phyloP scores from a whole-genome alignment of 2,888 invertebrate species.

The Pedicia rivosa region DNA sequence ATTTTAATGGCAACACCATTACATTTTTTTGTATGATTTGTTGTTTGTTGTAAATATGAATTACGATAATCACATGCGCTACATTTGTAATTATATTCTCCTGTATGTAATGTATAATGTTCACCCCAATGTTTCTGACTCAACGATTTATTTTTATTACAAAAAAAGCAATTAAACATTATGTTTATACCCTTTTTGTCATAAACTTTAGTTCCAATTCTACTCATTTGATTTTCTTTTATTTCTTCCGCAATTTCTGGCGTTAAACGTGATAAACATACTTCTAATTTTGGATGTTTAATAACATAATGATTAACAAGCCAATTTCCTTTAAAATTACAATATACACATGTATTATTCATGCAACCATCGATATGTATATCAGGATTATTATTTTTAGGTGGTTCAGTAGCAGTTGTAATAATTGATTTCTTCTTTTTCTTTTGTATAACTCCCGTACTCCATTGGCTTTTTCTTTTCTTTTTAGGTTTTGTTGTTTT shows the following conservation, averaged over 20 bases:
- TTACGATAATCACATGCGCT: constrained; percentile 33
- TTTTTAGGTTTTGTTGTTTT: neutral
- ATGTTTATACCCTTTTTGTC: constrained; percentile 1
- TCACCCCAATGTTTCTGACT: constrained; percentile 31
- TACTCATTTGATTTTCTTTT: neutral
- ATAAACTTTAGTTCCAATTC: neutral
- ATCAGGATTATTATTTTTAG: neutral
- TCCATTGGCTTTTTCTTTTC: neutral
- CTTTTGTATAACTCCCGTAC: neutral
- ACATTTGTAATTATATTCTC: constrained; percentile 56
- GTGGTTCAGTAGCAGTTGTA: neutral
- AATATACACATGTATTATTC: constrained; percentile 18
- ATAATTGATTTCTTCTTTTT: neutral
- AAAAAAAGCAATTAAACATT: constrained; percentile 21
- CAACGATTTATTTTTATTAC: constrained; percentile 16
- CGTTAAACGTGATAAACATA: constrained; percentile 43
- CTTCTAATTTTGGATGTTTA: constrained; percentile 46
- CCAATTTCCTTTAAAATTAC: constrained; percentile 12
- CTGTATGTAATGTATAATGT: constrained; percentile 61
- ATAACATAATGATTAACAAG: constrained; percentile 47
- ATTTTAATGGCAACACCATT: constrained; percentile 1
- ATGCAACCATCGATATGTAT: constrained; percentile 13
- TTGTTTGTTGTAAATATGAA: constrained; percentile 10
- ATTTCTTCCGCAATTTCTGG: constrained; percentile 14
- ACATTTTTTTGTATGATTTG: constrained; percentile 11